These are phyloP conservation scores for Himalopsyche tibetana DNA, from an alignment of 2,888 invertebrate genomes.

Conservation along the genomic window DNA sequence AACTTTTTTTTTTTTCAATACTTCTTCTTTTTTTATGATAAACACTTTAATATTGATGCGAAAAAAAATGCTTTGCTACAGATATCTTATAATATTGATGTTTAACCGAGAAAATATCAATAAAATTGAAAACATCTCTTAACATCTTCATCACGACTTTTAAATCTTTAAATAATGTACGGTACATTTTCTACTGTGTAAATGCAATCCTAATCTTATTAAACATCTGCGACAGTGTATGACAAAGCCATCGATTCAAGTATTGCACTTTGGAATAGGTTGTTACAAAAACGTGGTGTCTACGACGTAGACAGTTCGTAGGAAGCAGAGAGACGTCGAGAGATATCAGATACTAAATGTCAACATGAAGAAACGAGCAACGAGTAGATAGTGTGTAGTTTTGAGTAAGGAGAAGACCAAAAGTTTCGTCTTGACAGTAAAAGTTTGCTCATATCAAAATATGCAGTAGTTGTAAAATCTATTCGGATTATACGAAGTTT, in stretches of 20 bases:
- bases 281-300: background rate
- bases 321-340: background rate
- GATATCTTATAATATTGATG: no score
- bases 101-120: no score
- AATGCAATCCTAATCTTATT: background rate
- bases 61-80: no score
- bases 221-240: background rate
- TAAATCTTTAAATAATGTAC: no score
- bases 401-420: background rate
- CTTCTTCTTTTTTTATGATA: no score
- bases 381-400: background rate
- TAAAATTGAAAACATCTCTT: no score
- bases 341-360: constrained; percentile 46
- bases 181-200: no score
- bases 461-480: background rate
- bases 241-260: background rate
- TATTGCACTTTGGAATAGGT: background rate
- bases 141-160: no score
- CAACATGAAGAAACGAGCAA: constrained; percentile 15
- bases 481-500: background rate
- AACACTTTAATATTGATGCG: no score
- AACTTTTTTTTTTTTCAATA: no score
- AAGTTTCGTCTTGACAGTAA: background rate
- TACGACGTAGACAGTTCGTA: constrained; percentile 13
- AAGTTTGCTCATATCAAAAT: constrained; percentile 3